Percentiles rank a stretch among this genome's conserved stretches.
Evolutionary conservation across 1,140 invertebrate genomes (phyloP).

Genomic region (Brachionus koreanus): DNA sequence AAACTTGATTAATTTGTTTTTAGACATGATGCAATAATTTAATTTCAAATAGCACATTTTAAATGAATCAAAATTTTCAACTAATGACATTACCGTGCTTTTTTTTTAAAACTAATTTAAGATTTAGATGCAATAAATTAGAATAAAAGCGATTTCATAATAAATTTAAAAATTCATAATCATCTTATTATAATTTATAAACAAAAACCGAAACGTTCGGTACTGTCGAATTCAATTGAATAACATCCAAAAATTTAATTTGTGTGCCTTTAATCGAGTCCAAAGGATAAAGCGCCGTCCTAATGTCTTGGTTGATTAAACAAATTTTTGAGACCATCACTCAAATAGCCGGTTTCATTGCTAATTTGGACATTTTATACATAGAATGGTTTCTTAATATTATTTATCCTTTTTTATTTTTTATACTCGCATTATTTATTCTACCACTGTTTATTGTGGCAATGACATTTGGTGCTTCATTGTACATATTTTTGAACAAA

Average conservation of each 20-base stretch:
- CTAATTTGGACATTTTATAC: slow-evolving; percentile 32
- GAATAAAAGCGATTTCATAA: not conserved
- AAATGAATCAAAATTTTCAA: not conserved
- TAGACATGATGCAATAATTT: not conserved
- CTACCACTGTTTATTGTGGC: not conserved
- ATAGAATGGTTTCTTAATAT: slow-evolving; percentile 35
- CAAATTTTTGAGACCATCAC: not conserved
- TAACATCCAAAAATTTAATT: not conserved
- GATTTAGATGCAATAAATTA: not conserved
- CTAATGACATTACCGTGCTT: not conserved
- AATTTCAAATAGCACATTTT: not conserved
- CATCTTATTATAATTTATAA: not conserved
- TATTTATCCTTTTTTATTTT: slow-evolving; percentile 11
- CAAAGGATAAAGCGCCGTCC: not conserved
- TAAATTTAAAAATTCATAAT: not conserved
- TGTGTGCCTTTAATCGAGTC: not conserved
- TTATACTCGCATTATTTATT: slow-evolving; percentile 28
- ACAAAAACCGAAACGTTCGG: not conserved
- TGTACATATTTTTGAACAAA: slow-evolving; percentile 41
- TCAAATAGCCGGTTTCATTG: not conserved
- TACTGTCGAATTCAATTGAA: not conserved
- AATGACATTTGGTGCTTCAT: slow-evolving; percentile 12
- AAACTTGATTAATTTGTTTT: not conserved
- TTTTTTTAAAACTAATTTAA: not conserved
- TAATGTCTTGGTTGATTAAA: slow-evolving; percentile 8